Percentiles rank a stretch among this genome's conserved stretches.
phyloP scores from a whole-genome alignment of 2,888 invertebrate genomes.

The Lutraria lutraria region DNA sequence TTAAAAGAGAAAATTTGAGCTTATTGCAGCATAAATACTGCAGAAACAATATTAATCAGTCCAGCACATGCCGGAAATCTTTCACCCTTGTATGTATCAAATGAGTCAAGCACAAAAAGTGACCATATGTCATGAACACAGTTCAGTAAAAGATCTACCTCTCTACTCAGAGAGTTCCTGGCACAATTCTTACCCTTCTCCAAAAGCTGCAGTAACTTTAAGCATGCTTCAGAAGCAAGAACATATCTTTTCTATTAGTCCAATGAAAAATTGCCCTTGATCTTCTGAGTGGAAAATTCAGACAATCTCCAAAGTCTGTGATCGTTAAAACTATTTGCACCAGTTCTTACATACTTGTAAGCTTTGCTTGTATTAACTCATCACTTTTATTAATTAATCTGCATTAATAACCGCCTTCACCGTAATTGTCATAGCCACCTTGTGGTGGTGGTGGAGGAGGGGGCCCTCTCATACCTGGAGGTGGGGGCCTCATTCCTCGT shows the following conservation, averaged over 20 bases:
- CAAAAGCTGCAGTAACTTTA: background rate
- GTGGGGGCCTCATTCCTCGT: constrained; percentile 68
- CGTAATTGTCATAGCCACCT: constrained; percentile 58
- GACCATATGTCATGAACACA: background rate
- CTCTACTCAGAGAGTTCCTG: background rate
- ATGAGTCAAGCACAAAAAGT: background rate
- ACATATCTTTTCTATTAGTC: background rate
- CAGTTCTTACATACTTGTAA: background rate
- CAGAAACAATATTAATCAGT: no score
- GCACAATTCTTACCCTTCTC: background rate
- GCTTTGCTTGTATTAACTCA: no score
- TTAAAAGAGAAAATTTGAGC: no score
- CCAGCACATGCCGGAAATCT: no score
- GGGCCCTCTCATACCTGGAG: constrained; percentile 77
- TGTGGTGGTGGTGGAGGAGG: constrained; percentile 71
- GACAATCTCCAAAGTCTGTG: background rate
- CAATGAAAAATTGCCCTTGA: background rate
- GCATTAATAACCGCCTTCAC: constrained; percentile 39
- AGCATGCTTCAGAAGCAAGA: background rate
- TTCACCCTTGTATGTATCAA: background rate
- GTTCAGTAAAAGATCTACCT: background rate
- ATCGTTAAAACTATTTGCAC: background rate
- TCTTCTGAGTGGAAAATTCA: background rate
- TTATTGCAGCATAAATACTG: no score
- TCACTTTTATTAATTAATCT: background rate